A percentile compares a stretch with the other conserved stretches of the same genome.
Evolutionary conservation across 2,113 vertebrate species (phyloP).

Genomic region (Apteryx mantelli): DNA sequence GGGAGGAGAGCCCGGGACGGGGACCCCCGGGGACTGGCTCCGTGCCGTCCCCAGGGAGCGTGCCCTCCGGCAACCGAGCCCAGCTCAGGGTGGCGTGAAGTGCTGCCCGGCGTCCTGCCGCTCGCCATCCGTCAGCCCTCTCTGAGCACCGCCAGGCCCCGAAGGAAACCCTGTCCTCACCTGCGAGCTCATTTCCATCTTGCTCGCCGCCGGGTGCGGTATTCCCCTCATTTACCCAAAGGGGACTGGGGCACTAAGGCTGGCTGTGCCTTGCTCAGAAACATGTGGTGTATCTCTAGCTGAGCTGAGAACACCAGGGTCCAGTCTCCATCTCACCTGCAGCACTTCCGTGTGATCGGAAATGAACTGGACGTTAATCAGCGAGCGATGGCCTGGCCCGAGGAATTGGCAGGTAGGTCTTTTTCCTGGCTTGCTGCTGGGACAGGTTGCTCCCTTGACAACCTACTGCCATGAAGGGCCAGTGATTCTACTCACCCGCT

Average conservation of each 20-base stretch:
- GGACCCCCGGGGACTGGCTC: background rate
- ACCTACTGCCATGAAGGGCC: background rate
- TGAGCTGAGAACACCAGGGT: background rate
- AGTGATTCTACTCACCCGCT: background rate
- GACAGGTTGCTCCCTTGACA: background rate
- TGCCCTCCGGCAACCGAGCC: background rate
- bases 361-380: background rate
- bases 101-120: background rate
- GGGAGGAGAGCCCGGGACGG: background rate
- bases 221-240: fast-evolving
- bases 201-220: background rate
- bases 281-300: background rate
- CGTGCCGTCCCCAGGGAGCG: background rate
- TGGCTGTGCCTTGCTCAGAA: background rate
- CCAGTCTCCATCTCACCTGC: background rate
- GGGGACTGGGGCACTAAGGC: fast-evolving
- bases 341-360: background rate
- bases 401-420: background rate
- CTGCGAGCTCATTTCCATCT: background rate
- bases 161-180: background rate
- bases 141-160: background rate
- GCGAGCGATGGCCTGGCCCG: background rate
- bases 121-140: background rate
- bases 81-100: background rate
- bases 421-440: background rate